phyloP scores from a whole-genome alignment of 2,113 vertebrate genomes.

The Chloropsis hardwickii region DNA sequence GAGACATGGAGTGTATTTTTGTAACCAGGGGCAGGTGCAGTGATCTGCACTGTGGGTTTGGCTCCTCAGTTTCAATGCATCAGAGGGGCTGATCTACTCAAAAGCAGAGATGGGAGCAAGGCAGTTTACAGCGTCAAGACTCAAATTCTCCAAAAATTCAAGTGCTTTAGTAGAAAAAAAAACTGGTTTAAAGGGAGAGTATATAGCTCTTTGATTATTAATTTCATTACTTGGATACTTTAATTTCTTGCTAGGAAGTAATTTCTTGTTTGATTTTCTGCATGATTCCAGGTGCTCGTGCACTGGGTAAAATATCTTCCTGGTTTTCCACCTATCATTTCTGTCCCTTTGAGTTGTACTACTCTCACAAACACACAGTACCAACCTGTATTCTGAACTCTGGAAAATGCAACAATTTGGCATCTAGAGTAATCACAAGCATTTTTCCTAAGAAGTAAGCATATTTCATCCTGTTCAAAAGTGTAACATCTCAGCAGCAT shows the following conservation, averaged over 20 bases:
- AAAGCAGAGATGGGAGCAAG: background rate
- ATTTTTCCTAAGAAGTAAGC: background rate
- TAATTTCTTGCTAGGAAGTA: background rate
- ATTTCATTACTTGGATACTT: background rate
- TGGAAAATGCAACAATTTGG: background rate
- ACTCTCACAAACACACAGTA: background rate
- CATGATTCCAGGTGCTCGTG: background rate
- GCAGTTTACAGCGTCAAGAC: background rate
- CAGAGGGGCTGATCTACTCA: background rate
- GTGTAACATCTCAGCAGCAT: background rate
- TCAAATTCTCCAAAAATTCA: background rate
- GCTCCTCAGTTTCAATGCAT: background rate
- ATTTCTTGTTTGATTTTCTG: slow-evolving; percentile 9
- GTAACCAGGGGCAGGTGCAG: background rate
- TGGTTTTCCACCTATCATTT: background rate
- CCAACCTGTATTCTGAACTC: background rate
- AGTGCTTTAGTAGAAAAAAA: background rate
- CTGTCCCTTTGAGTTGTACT: background rate
- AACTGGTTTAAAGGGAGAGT: background rate
- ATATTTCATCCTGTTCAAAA: background rate
- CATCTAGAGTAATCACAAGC: background rate
- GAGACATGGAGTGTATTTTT: background rate
- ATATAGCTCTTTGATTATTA: background rate
- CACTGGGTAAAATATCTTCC: background rate
- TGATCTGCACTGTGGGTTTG: background rate